Percentiles rank a stretch among this genome's conserved stretches.
These are phyloP conservation scores for Zaprionus taronus DNA, from an alignment of 1,140 invertebrate species.

Conservation along the genomic window DNA sequence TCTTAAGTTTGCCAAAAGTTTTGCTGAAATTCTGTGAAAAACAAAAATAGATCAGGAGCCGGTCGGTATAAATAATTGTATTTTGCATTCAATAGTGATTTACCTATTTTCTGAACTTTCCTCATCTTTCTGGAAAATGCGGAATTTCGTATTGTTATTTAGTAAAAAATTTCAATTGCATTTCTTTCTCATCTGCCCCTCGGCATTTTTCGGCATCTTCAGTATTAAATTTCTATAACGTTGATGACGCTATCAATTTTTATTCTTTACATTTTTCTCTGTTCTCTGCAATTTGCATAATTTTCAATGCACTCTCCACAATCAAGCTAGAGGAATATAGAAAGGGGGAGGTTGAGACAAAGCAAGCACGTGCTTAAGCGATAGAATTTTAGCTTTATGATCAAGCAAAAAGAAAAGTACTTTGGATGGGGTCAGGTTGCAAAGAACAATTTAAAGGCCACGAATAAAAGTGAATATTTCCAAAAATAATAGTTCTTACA, in stretches of 20 bases:
- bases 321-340: neutral
- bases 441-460: no score
- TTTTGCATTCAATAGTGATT: conserved; percentile 51
- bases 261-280: conserved; percentile 26
- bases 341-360: neutral
- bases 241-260: conserved; percentile 43
- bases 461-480: no score
- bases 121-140: conserved; percentile 24
- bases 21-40: conserved; percentile 21
- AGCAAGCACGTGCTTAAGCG: conserved; percentile 23
- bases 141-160: conserved; percentile 65
- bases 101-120: conserved; percentile 51
- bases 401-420: neutral
- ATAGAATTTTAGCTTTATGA: conserved; percentile 42
- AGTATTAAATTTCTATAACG: conserved; percentile 70
- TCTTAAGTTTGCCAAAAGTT: conserved; percentile 33
- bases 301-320: conserved; percentile 61
- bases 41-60: conserved; percentile 61
- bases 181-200: conserved; percentile 19
- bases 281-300: conserved; percentile 67
- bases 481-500: no score
- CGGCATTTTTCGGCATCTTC: conserved; percentile 24
- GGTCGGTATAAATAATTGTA: conserved; percentile 52
- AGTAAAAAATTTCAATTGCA: conserved; percentile 71
- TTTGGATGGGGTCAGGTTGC: neutral